Conservation (phyloP, 2,113 vertebrate genomes). For the Hippolais icterina region DNA sequence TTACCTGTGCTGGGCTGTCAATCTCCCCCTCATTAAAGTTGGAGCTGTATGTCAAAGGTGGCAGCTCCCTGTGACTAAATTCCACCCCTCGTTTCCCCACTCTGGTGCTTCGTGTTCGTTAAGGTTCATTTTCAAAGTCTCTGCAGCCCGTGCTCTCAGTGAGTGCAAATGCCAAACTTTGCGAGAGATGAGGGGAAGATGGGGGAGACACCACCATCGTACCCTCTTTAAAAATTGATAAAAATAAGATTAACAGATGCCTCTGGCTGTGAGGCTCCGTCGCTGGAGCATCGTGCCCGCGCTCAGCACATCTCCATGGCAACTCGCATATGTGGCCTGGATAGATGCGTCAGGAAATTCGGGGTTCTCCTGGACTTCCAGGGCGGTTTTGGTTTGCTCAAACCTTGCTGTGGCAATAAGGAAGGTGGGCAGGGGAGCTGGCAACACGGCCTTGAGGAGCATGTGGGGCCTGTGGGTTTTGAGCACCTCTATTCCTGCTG, state of each 20-base stretch:
- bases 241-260: conserved; percentile 46
- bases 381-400: neutral
- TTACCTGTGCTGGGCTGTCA: neutral
- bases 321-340: conserved; percentile 9
- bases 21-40: neutral
- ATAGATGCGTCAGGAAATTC: neutral
- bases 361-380: neutral
- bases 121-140: neutral
- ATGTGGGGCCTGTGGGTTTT: accelerated
- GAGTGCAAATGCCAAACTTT: neutral
- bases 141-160: neutral
- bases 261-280: conserved; percentile 35
- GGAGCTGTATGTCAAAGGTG: conserved; percentile 8
- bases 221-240: conserved; percentile 39
- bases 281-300: neutral
- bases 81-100: neutral
- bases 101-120: neutral
- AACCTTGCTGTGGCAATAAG: accelerated
- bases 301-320: conserved; percentile 56
- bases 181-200: neutral
- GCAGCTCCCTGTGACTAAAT: conserved; percentile 14
- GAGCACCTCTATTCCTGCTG: accelerated
- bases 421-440: neutral
- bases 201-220: neutral
- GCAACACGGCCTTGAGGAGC: accelerated